Percentiles rank a stretch among this genome's conserved stretches.
Evolutionary conservation across 2,113 vertebrate genomes (phyloP).

Genomic region (Telmatochromis sp.): DNA sequence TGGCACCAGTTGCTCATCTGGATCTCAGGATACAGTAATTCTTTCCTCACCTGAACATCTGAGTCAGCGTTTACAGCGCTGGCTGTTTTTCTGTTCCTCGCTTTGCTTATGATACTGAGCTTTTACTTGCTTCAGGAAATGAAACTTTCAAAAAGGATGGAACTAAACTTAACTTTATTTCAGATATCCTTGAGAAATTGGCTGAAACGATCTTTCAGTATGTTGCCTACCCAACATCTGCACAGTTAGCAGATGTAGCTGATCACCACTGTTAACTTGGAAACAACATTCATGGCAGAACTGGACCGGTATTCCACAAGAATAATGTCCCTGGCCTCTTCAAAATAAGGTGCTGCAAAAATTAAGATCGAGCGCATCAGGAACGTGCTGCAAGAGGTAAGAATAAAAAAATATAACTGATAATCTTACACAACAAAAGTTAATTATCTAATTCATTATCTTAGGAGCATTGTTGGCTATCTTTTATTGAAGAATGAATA

Average conservation of each 20-base stretch:
- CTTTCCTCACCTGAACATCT: too few species aligned
- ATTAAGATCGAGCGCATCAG: too few species aligned
- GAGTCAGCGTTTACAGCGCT: too few species aligned
- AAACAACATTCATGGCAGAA: too few species aligned
- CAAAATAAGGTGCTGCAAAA: fast-evolving
- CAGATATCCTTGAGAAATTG: neutral
- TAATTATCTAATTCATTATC: too few species aligned
- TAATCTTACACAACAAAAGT: too few species aligned
- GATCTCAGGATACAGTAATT: too few species aligned
- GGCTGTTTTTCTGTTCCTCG: neutral
- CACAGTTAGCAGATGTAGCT: neutral
- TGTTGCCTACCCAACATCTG: neutral
- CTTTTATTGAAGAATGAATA: neutral
- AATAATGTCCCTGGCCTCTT: too few species aligned
- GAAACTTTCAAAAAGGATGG: neutral
- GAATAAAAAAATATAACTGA: too few species aligned
- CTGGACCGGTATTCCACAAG: too few species aligned
- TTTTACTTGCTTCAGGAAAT: neutral
- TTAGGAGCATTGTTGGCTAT: neutral
- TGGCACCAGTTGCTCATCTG: too few species aligned
- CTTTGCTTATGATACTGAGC: neutral
- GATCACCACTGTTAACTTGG: neutral
- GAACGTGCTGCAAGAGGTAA: too few species aligned
- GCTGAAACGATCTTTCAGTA: neutral
- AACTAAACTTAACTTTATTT: neutral